phyloP scores from a whole-genome alignment of 2,888 invertebrate genomes.

The Eurytoma adleriae region DNA sequence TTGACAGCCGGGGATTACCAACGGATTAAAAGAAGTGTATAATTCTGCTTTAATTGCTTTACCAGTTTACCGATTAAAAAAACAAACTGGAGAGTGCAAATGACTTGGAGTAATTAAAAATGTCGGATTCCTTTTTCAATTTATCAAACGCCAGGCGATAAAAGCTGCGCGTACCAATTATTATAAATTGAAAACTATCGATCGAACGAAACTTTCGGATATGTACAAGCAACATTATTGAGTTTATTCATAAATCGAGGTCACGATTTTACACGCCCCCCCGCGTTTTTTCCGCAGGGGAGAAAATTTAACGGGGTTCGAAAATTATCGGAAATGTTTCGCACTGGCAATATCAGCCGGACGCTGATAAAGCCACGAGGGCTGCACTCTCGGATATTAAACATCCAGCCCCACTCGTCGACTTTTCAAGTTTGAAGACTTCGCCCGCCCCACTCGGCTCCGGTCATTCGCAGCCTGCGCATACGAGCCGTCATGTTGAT shows the following conservation, averaged over 20 bases:
- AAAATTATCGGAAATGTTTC: slow-evolving; percentile 64
- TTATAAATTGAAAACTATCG: no score
- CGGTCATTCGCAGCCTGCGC: slow-evolving; percentile 18
- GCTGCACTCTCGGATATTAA: slow-evolving; percentile 62
- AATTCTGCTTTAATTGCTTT: no score
- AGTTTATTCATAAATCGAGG: slow-evolving; percentile 29
- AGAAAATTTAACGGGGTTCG: slow-evolving; percentile 56
- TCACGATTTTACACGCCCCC: not conserved
- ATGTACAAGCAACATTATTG: no score
- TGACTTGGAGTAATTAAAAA: no score
- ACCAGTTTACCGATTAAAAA: no score
- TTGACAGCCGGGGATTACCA: no score
- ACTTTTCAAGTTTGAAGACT: slow-evolving; percentile 57
- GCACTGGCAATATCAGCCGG: slow-evolving; percentile 58
- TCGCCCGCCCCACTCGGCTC: slow-evolving; percentile 20
- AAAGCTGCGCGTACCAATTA: no score
- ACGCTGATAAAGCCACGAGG: slow-evolving; percentile 59
- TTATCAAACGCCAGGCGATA: no score
- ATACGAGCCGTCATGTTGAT: slow-evolving; percentile 28
- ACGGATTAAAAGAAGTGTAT: no score
- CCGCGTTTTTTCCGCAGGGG: not conserved
- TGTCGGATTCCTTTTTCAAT: no score
- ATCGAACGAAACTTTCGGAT: no score
- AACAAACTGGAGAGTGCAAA: no score
- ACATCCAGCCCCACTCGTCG: slow-evolving; percentile 51